Evolutionary conservation across 2,888 invertebrate genomes (phyloP).

Genomic region (Caenorhabditis plicata): DNA sequence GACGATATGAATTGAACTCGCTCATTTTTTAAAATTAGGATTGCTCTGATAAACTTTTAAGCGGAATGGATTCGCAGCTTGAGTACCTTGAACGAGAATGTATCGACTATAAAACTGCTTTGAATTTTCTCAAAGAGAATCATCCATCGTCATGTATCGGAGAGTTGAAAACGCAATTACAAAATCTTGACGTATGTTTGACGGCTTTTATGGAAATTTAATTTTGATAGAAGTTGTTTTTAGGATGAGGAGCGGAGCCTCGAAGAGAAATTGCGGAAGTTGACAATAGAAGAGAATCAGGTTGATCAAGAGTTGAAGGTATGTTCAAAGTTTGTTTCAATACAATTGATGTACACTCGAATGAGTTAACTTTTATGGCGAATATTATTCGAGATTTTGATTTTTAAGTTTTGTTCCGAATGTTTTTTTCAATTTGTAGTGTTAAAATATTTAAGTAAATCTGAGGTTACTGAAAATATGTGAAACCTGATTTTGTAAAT

Average conservation of each 20-base stretch:
- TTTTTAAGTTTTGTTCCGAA: too few relatives aligned
- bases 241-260: slow-evolving; percentile 18
- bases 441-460: too few relatives aligned
- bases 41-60: slow-evolving; percentile 51
- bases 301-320: slow-evolving; percentile 23
- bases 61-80: slow-evolving; percentile 53
- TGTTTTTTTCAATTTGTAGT: too few relatives aligned
- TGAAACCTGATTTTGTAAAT: too few relatives aligned
- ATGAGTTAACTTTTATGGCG: too few relatives aligned
- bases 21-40: slow-evolving; percentile 32
- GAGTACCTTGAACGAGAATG: slow-evolving; percentile 51
- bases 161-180: slow-evolving; percentile 33
- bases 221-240: slow-evolving; percentile 2
- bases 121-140: slow-evolving; percentile 40
- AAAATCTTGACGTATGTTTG: slow-evolving; percentile 34
- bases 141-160: slow-evolving; percentile 29
- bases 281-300: slow-evolving; percentile 16
- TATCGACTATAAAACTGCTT: slow-evolving; percentile 40
- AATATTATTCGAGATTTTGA: too few relatives aligned
- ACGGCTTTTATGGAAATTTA: not conserved
- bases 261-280: slow-evolving; percentile 15
- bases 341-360: too few relatives aligned
- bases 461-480: too few relatives aligned
- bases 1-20: not conserved
- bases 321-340: too few relatives aligned